A percentile compares a stretch with the other conserved stretches of the same genome.
Evolutionary conservation across 2,888 invertebrate species (phyloP).

Genomic region (Phaonia tiefii): DNA sequence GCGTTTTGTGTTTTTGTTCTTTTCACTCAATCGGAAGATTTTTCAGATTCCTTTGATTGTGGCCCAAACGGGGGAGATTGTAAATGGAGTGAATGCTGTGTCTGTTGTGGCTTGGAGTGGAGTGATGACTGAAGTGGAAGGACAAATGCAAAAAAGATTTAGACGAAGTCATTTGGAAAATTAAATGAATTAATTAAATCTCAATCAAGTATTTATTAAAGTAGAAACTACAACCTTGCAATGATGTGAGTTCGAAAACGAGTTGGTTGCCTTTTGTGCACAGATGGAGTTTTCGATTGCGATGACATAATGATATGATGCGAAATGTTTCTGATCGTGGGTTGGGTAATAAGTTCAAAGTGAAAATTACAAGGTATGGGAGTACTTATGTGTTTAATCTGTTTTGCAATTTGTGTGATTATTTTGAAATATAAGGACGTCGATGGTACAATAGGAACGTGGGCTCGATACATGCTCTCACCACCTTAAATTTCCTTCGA

Average conservation of each 20-base stretch:
- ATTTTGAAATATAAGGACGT: too few relatives aligned
- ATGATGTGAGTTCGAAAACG: slow-evolving; percentile 58
- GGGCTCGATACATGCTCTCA: too few relatives aligned
- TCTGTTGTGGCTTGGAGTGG: background rate
- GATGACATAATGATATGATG: background rate
- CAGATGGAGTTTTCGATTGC: slow-evolving; percentile 12
- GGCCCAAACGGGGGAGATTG: slow-evolving; percentile 2
- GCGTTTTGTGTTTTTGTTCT: background rate
- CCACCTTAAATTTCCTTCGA: too few relatives aligned
- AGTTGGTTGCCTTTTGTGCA: slow-evolving; percentile 24
- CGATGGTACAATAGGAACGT: too few relatives aligned
- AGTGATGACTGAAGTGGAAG: slow-evolving; percentile 50
- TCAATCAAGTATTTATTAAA: slow-evolving; percentile 81
- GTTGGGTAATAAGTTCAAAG: background rate
- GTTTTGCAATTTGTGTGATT: too few relatives aligned
- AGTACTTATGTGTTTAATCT: too few relatives aligned
- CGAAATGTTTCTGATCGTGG: background rate
- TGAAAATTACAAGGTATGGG: too few relatives aligned
- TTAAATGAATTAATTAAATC: slow-evolving; percentile 81
- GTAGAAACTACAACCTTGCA: slow-evolving; percentile 68
- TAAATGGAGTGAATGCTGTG: slow-evolving; percentile 26
- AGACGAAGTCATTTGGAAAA: slow-evolving; percentile 80
- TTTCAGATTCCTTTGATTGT: slow-evolving; percentile 7
- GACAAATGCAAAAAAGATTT: slow-evolving; percentile 56
- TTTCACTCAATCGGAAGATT: slow-evolving; percentile 32